phyloP scores from a whole-genome alignment of 2,797 vertebrate genomes.

The Orientallactaga sibirica region DNA sequence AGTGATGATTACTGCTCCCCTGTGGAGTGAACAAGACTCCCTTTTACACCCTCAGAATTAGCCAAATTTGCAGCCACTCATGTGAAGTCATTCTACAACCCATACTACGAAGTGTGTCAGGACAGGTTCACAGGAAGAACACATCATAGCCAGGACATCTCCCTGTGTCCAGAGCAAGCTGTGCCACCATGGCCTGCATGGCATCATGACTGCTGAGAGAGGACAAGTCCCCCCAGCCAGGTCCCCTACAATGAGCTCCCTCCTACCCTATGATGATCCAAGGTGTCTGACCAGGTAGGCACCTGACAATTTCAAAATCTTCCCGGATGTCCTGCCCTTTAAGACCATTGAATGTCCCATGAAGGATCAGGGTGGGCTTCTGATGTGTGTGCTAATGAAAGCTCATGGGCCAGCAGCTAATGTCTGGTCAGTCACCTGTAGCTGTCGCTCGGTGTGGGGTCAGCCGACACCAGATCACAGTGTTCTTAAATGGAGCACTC shows the following conservation, averaged over 20 bases:
- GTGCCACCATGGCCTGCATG: rapidly evolving
- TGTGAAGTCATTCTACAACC: neutral
- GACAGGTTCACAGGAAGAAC: neutral
- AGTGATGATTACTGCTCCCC: rapidly evolving
- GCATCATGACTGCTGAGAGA: too few species aligned
- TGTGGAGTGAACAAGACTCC: neutral
- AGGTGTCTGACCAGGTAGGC: neutral
- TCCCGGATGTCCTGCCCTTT: neutral
- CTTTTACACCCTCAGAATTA: neutral
- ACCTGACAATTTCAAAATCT: neutral
- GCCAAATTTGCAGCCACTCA: neutral
- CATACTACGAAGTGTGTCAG: rapidly evolving
- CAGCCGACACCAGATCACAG: neutral
- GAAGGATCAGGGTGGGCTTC: neutral
- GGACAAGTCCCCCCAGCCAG: too few species aligned
- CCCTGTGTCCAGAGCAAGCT: rapidly evolving
- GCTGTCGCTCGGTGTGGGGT: neutral
- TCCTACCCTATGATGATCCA: neutral
- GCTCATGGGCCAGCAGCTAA: neutral
- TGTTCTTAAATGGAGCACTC: neutral
- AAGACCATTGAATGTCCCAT: too few species aligned
- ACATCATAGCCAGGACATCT: neutral
- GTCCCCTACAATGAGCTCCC: neutral
- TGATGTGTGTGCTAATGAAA: neutral
- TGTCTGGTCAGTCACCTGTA: neutral